Evolutionary conservation across 2,797 vertebrate species (phyloP), one percentile per base, ranked within the genome.

Genomic region (Tragelaphus oryx): DNA sequence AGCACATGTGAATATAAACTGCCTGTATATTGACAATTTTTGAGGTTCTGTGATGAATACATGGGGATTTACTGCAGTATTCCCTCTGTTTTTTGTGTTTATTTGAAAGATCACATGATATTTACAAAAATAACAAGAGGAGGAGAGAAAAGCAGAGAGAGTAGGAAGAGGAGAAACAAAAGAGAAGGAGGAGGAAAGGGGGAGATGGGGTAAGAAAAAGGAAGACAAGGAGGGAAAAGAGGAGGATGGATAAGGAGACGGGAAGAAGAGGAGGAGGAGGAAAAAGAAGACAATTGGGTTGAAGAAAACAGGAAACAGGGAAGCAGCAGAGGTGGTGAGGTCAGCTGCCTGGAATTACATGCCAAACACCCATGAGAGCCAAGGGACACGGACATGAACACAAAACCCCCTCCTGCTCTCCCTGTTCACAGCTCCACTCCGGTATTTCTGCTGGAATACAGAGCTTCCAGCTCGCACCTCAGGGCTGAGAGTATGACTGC

Each of bases 341-440:
- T 60, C 41, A 87, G 33, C 26, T 68, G 57, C 59, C 54, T 68
- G 28, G 54, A 54, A 81, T 6, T 28, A 17, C 3, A 0, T 17
- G 10, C 30, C 28, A 26, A 17, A 26, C 5, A 60, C 3, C 9
- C 10, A 11, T 11, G 10, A 8, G 30, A 84, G 22, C 65, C 3
- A 17, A 79, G 44, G 37, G 5, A 33, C 8, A 28, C n/a, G 50
- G 26, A 60, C 8, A 11, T n/a, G 50, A 90, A 33, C 5, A 60
- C 1, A 24, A 24, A 26, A 12, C 13, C 14, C 16, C 33, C 24
- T 7, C 22, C 6, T 4, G 1, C 4, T 4, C 11, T 48, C 55
- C 26, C 33, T 11, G 28, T 41, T 54, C 30, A 87, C 13, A 50
- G 26, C 17, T 71, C 68, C 14, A 18, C 22, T 62, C 22, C 2